Percentiles rank a stretch among this genome's conserved stretches.
These are phyloP conservation scores for Phoxinus dragarum DNA, from an alignment of 2,797 vertebrate species.

Conservation along the genomic window DNA sequence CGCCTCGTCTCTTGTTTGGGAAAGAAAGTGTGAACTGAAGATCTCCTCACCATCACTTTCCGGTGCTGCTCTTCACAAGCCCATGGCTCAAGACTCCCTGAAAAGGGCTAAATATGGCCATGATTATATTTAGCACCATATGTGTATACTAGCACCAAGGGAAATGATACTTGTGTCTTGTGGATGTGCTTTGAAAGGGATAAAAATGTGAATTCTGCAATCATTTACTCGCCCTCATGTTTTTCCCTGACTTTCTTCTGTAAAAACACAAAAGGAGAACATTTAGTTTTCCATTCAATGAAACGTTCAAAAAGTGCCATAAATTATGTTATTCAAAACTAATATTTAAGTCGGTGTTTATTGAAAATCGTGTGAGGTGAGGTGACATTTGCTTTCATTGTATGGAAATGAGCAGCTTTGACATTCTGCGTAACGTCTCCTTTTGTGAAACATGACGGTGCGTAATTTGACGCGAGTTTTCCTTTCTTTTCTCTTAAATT, in stretches of 20 bases:
- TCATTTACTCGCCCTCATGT: neutral
- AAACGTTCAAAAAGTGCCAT: neutral
- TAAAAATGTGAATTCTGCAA: neutral
- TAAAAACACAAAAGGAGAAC: neutral
- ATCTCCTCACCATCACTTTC: constrained; percentile 52
- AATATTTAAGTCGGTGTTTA: neutral
- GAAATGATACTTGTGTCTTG: constrained; percentile 4
- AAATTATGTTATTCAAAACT: neutral
- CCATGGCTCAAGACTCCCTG: constrained; percentile 20
- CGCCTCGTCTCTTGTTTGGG: constrained; percentile 44
- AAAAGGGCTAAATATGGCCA: constrained; percentile 31
- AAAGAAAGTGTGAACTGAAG: constrained; percentile 42
- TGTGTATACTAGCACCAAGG: neutral
- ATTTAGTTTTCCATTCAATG: neutral
- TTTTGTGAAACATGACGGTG: neutral
- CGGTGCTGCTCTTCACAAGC: constrained; percentile 27
- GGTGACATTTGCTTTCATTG: neutral
- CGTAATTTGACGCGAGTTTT: neutral
- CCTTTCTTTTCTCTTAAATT: neutral
- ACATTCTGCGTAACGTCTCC: neutral
- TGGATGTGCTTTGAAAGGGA: constrained; percentile 9
- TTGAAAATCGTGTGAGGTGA: neutral
- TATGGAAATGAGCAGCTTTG: neutral
- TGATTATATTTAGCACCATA: constrained; percentile 16
- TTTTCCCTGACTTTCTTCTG: neutral